Evolutionary conservation across 2,888 invertebrate genomes (phyloP).

Genomic region (Candidula unifasciata): DNA sequence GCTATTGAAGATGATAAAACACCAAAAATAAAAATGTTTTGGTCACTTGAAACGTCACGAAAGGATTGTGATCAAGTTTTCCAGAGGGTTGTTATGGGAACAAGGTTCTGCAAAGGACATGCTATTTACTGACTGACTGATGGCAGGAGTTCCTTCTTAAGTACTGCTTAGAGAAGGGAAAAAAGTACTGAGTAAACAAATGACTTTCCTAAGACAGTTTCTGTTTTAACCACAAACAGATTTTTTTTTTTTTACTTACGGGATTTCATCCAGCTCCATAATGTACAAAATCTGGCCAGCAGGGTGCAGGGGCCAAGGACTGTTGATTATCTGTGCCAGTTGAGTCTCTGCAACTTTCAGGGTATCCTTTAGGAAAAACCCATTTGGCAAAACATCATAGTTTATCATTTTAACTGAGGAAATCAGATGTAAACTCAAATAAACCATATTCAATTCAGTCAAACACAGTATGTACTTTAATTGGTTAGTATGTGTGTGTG

Average conservation of each 20-base stretch:
- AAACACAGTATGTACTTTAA: neutral
- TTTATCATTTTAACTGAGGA: neutral
- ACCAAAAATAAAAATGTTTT: too few species aligned
- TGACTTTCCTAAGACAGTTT: too few species aligned
- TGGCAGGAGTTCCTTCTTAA: too few species aligned
- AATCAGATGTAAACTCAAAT: neutral
- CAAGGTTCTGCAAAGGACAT: too few species aligned
- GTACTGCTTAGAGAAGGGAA: too few species aligned
- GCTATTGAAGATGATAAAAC: too few species aligned
- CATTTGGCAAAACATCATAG: neutral
- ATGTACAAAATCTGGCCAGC: constrained; percentile 90
- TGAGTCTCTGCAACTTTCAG: constrained; percentile 63
- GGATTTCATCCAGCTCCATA: constrained; percentile 74
- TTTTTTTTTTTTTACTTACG: constrained; percentile 22
- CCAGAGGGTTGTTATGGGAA: too few species aligned
- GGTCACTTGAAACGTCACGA: too few species aligned
- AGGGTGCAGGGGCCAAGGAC: constrained; percentile 82
- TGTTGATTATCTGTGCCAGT: constrained; percentile 58
- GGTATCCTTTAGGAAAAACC: constrained; percentile 59
- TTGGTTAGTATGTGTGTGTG: neutral
- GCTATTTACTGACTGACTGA: too few species aligned
- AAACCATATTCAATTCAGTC: neutral
- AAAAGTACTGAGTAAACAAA: neutral
- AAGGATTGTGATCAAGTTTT: too few species aligned
- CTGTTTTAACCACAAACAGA: too few species aligned